These are phyloP conservation scores for Eupithecia exiguata DNA, from an alignment of 2,888 invertebrate genomes.

Conservation along the genomic window DNA sequence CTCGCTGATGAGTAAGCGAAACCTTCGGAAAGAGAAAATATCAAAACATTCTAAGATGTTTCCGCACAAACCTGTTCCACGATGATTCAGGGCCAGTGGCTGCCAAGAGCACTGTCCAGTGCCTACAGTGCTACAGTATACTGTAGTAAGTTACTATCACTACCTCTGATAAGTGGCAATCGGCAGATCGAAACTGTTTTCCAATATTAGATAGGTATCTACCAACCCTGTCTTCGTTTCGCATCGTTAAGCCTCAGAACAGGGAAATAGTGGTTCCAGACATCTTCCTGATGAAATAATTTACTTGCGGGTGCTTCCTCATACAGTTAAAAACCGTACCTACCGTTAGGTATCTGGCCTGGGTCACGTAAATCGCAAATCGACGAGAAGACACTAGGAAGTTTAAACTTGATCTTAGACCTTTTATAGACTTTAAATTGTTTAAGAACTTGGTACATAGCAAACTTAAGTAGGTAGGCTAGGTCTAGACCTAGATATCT, in stretches of 20 bases:
- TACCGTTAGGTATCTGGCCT: too few species aligned
- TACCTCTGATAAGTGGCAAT: constrained; percentile 22
- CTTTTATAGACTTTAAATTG: neutral
- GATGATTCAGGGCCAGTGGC: constrained; percentile 34
- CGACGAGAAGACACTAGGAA: neutral
- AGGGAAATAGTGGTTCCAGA: neutral
- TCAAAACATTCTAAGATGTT: constrained; percentile 31
- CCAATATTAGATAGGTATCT: neutral
- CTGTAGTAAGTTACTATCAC: neutral
- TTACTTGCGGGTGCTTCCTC: neutral
- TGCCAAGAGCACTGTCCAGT: constrained; percentile 26
- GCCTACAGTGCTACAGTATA: constrained; percentile 4
- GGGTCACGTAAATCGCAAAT: neutral
- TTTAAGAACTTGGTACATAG: neutral
- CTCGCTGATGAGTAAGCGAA: constrained; percentile 25
- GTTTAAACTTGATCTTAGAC: neutral
- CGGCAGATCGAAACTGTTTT: constrained; percentile 16
- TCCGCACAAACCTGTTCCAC: constrained; percentile 35
- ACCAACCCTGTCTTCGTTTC: neutral
- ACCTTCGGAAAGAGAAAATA: constrained; percentile 30
- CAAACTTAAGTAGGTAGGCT: too few species aligned
- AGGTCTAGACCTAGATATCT: neutral
- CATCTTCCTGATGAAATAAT: neutral
- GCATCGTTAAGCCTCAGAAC: neutral
- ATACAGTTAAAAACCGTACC: too few species aligned